Base-by-base conservation (phyloP, 1,140 invertebrate genomes). In the Dinoponera quadriceps region DNA sequence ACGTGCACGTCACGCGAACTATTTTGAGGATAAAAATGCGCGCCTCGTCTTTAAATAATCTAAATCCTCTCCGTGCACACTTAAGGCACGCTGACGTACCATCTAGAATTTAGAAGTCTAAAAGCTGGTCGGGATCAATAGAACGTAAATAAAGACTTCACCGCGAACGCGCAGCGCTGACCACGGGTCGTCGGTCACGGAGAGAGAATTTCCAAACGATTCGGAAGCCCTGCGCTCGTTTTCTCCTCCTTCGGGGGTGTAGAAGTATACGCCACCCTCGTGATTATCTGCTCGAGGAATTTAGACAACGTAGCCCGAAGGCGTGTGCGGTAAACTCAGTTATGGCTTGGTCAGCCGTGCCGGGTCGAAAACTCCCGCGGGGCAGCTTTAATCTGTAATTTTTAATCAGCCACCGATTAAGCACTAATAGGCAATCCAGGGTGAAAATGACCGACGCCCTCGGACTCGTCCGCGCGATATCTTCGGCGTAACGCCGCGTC, bases 271-370 rank as follows among this genome's bases (percentile, higher is more conserved):
- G 88, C 88, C 90, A 92, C 92, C 93, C 92, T 91, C 90, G 85
- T 93, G 93, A 94, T 94, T 92, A 93, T 92, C 90, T 89, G 73
- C 89, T 86, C 88, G 91, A 93, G 92, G 86, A 93, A 93, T 94
- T 92, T 93, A 91, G 91, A 92, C 90, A 93, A 91, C 90, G 85
- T 80, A 86, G 90, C 92, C 92, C 54, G 62, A 88, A 91, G 92
- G 89, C 82, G 78, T 82, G 68, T 83, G 85, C 82, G 88, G 38
- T 9, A 92, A 93, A 94, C 92, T 92, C 89, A 90, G 87, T 93
- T 93, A 93, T 75, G 86, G 89, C 88, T 91, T 91, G 90, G 90
- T 91, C 92, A 91, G 92, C 90, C 86, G 73, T 81, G 77, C 65
- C 69, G 51, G 78, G 48, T 51, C 69, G 73, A 54, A 84, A 83